Evolutionary conservation across 2,888 invertebrate genomes (phyloP).

Genomic region (Autographa pulchrina): DNA sequence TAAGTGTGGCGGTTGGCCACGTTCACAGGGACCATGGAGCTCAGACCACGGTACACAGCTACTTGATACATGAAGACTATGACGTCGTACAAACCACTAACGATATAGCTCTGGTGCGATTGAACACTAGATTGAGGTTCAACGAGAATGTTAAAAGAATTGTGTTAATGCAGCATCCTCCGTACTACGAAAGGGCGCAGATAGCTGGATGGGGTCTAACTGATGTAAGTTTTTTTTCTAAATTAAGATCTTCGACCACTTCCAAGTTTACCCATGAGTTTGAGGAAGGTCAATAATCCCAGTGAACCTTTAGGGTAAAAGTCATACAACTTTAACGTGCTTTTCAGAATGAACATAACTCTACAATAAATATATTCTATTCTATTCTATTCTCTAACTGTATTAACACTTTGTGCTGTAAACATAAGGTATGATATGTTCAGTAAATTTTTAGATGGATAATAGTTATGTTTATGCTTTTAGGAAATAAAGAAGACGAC

Average conservation of each 20-base stretch:
- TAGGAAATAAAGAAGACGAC: conserved; percentile 13
- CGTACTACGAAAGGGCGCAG: conserved; percentile 39
- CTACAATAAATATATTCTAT: too few relatives aligned
- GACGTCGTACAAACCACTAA: conserved; percentile 20
- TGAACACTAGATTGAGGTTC: conserved; percentile 30
- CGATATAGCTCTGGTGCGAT: conserved; percentile 61
- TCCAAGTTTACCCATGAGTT: too few relatives aligned
- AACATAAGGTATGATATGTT: too few relatives aligned
- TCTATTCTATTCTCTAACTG: too few relatives aligned
- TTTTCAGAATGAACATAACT: too few relatives aligned
- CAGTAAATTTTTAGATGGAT: not conserved
- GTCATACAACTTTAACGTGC: too few relatives aligned
- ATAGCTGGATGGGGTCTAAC: conserved; percentile 37
- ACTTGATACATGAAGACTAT: conserved; percentile 56
- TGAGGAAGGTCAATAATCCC: too few relatives aligned
- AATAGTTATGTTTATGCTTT: not conserved
- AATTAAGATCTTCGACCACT: too few relatives aligned
- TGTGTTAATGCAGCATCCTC: conserved; percentile 18
- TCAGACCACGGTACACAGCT: conserved; percentile 21
- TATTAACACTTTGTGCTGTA: too few relatives aligned
- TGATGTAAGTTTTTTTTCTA: conserved; percentile 18
- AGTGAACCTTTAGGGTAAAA: too few relatives aligned
- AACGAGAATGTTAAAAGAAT: conserved; percentile 22
- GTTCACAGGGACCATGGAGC: conserved; percentile 13
- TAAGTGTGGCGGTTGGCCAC: conserved; percentile 34